Base-by-base conservation (phyloP, 1,140 invertebrate genomes). In the Scylla paramamosain region DNA sequence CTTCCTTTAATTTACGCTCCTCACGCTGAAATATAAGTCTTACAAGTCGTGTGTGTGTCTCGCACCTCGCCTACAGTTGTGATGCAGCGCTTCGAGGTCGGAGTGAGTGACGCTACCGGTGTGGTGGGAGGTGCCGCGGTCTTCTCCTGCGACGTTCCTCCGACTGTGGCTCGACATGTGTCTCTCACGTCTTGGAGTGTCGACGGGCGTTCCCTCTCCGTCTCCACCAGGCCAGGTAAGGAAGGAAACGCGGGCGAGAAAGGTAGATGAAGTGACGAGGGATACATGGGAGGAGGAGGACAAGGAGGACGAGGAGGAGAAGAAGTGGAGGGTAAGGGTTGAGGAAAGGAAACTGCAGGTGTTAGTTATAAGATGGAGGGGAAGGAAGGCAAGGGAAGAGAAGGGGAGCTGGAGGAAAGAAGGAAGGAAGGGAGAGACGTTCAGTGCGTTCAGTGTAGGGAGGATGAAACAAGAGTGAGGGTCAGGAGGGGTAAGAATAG, bases 31-130 rank as follows among this genome's bases (percentile, higher is more conserved):
- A 39, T 39, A 39, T 39, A 39, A 39, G 39, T 39, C 39, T 39
- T 39, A 39, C 39, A 39, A 39, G 39, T 39, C 39, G 39, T 39
- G 39, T 39, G 39, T 39, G 39, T 39, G 39, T 39, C 39, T 39
- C 39, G 1, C 39, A 6, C 39, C 39, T 39, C 39, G 39, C 39
- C 6, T 31, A 7, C 90, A 95, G 94, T 95, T 10, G 94, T 95
- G 94, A 95, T 95, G 94, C 94, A 95, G 89, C n/a, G 94, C 28
- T 95, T 91, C 46, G 94, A 95, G 90, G 94, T 95, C 45, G 94
- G 94, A 46, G 94, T 95, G 82, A 95, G 94, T 59, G 94, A 95
- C 90, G 83, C 89, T 14, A 91, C 94, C 6, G 94, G 94, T 29
- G 94, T 91, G 31, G 94, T 95, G 39, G 94, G 94, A 77, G 94